phyloP scores from a whole-genome alignment of 2,797 vertebrate genomes.

The Oophaga sylvatica region DNA sequence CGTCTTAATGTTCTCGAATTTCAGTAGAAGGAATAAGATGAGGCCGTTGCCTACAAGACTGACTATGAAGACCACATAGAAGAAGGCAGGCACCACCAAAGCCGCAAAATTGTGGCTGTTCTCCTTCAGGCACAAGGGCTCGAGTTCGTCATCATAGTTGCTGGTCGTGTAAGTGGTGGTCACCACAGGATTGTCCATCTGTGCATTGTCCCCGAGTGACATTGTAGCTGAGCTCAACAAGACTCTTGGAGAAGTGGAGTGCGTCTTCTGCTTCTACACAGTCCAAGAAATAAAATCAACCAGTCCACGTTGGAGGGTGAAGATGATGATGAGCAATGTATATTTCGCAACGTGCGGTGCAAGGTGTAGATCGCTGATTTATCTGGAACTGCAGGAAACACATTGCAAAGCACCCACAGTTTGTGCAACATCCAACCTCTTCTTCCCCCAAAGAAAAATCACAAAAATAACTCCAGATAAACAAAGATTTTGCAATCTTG shows the following conservation, averaged over 20 bases:
- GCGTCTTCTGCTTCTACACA: neutral
- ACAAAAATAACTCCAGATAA: neutral
- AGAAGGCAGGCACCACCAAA: slow-evolving; percentile 73
- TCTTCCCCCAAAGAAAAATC: neutral
- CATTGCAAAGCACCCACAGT: neutral
- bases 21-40: slow-evolving; percentile 76
- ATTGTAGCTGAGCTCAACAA: neutral
- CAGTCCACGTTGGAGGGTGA: neutral
- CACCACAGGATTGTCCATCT: neutral
- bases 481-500: slow-evolving; percentile 13
- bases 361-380: neutral
- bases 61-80: slow-evolving; percentile 74
- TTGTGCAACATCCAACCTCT: neutral
- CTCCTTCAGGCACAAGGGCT: slow-evolving; percentile 63
- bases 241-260: neutral
- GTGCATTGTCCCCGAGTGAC: neutral
- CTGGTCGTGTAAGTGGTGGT: neutral
- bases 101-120: slow-evolving; percentile 71
- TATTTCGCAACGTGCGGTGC: slow-evolving; percentile 12
- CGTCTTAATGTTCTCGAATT: slow-evolving; percentile 76
- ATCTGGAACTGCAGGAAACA: slow-evolving; percentile 20
- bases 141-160: slow-evolving; percentile 1
- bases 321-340: slow-evolving; percentile 26
- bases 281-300: neutral
- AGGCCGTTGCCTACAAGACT: slow-evolving; percentile 78